phyloP scores from a whole-genome alignment of 2,888 invertebrate genomes.

The Mesorhabditis belari region DNA sequence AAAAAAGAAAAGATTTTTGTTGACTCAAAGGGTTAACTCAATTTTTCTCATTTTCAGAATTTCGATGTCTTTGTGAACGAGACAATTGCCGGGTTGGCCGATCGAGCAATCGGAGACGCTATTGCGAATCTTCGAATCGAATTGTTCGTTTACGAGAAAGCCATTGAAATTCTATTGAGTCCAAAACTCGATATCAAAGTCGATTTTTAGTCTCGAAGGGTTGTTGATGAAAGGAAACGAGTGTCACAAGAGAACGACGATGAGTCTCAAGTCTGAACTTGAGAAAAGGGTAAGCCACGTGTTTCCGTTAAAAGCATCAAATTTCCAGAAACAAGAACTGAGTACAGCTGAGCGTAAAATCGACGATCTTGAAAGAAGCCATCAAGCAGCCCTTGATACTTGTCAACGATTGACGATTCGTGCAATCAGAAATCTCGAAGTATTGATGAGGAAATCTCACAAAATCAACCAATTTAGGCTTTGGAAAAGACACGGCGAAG shows the following conservation, averaged over 20 bases:
- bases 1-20: too few relatives aligned
- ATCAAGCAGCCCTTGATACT: not conserved
- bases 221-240: not conserved
- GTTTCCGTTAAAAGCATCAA: too few relatives aligned
- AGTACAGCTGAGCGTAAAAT: not conserved
- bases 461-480: not conserved
- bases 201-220: too few relatives aligned
- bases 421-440: not conserved
- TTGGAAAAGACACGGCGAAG: not conserved
- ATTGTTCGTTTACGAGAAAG: not conserved
- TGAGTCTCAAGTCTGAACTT: too few relatives aligned
- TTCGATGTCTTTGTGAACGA: not conserved
- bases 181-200: not conserved
- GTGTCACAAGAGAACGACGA: not conserved
- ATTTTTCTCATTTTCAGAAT: too few relatives aligned
- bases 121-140: not conserved
- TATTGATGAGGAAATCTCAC: not conserved
- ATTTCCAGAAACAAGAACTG: not conserved
- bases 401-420: not conserved
- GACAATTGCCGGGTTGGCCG: not conserved
- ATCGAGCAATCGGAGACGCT: not conserved
- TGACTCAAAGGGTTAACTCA: too few relatives aligned
- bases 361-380: not conserved
- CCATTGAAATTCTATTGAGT: not conserved
- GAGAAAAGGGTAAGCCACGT: too few relatives aligned